Evolutionary conservation across 1,140 invertebrate species (phyloP), one percentile per base, ranked within the genome.

Genomic region (Drosophila insularis): DNA sequence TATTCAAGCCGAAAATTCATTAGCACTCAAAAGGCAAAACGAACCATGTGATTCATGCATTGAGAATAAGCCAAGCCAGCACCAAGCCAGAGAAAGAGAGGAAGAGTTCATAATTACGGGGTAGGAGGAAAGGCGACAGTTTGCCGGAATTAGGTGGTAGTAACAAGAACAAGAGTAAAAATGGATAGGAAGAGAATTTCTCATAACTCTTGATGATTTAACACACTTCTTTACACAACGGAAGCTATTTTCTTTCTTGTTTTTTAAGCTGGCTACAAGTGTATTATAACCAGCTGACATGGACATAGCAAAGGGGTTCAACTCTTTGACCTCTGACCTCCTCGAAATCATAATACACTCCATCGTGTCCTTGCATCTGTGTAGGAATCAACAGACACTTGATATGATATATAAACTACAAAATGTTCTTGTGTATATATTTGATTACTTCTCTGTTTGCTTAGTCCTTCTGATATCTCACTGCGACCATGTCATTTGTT

Each of bases 1-100:
- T 70, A 70, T 70, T 70, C 68, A 58, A 58, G 63, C 63, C 39
- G 8, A 70, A 70, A 70, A 35, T 70, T 70, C 68, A 70, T 70
- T 70, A 69, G 55, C 27, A 65, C 53, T 55, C 63, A 32, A 68
- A 7, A 2, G 19, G 23, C 23, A 31, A 23, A 60, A 27, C 35
- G 21, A 50, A 19, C 23, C 40, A 14, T 58, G 31, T 58, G 55
- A 58, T 58, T 58, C 55, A 58, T 58, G 31, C 19, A 50, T 50
- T 21, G n/a, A 11, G 17, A 46, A 46, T 46, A 46, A 8, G 43
- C 14, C 6, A 43, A 17, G 40, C n/a, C n/a, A 14, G 2, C n/a
- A 43, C 13, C 40, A 14, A 2, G 13, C 19, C 6, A 7, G 13
- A 4, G 2, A 3, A 8, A 27, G 27, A 10, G 17, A 11, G 17